phyloP scores from a whole-genome alignment of 2,113 vertebrate genomes.

The Mola mola region DNA sequence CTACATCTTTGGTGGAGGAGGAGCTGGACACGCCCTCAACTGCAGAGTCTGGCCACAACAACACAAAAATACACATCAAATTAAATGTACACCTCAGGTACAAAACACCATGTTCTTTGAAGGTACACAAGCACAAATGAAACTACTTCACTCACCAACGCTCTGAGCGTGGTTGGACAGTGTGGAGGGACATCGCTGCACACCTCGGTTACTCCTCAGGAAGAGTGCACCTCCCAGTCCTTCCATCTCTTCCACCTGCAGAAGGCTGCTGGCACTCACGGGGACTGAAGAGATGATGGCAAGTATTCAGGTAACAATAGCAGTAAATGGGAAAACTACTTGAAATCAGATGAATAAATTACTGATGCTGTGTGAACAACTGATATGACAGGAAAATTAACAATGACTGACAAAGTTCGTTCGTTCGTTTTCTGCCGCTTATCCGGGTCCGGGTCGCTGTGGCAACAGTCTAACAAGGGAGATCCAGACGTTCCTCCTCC shows the following conservation, averaged over 20 bases:
- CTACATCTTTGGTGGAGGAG: conserved; percentile 84
- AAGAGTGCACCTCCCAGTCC: conserved; percentile 71
- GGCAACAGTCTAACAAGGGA: no score
- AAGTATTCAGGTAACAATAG: no score
- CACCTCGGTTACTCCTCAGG: conserved; percentile 80
- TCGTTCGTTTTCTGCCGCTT: no score
- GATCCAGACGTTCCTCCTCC: no score
- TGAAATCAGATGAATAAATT: no score
- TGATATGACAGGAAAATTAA: no score
- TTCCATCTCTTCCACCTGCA: conserved; percentile 86
- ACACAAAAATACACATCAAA: background rate
- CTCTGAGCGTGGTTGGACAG: conserved; percentile 76
- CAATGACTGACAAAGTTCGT: no score
- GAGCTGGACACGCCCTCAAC: conserved; percentile 84
- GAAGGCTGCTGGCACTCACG: conserved; percentile 79
- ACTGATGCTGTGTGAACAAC: no score
- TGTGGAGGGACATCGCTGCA: conserved; percentile 82
- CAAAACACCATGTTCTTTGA: background rate
- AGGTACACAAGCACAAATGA: no score
- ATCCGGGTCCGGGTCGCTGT: no score
- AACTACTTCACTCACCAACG: conserved; percentile 70
- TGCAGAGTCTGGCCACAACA: conserved; percentile 68
- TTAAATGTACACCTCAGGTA: background rate
- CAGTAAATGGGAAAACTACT: no score
- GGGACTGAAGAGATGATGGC: conserved; percentile 57